These are phyloP conservation scores for Aspidoscelis tigris DNA, from an alignment of 2,113 vertebrate species.

Conservation along the genomic window DNA sequence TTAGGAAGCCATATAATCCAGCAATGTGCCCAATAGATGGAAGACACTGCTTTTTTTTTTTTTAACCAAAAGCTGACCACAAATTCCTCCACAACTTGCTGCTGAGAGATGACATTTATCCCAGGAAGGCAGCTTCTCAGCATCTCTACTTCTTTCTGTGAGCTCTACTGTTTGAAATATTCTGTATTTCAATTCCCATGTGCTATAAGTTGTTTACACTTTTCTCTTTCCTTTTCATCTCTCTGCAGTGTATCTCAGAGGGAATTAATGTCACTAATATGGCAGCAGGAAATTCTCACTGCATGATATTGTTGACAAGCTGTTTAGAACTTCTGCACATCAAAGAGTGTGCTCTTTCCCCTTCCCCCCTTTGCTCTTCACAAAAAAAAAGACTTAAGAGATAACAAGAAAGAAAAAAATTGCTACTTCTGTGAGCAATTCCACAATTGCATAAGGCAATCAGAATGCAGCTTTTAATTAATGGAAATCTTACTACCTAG, in stretches of 20 bases:
- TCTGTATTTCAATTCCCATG: constrained; percentile 12
- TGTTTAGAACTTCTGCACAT: constrained; percentile 27
- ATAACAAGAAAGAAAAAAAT: not conserved
- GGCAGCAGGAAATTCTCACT: constrained; percentile 5
- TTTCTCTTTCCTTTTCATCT: constrained; percentile 26
- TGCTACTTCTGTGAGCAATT: constrained; percentile 8
- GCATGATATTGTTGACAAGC: constrained; percentile 31
- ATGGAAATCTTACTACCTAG: not conserved
- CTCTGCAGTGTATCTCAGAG: constrained; percentile 25
- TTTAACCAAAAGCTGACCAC: not conserved
- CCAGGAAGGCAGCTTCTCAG: not conserved
- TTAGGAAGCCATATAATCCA: constrained; percentile 24
- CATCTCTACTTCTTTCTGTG: not conserved
- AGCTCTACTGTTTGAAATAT: not conserved
- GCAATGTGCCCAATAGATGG: not conserved
- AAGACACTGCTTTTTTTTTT: not conserved
- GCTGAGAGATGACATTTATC: not conserved
- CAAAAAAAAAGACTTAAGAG: constrained; percentile 13
- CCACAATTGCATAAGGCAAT: constrained; percentile 7
- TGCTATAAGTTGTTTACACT: constrained; percentile 19
- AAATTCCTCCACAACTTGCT: not conserved
- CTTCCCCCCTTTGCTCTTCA: not conserved
- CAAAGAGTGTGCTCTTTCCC: not conserved
- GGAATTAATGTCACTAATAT: constrained; percentile 36
- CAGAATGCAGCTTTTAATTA: constrained; percentile 6